These are phyloP conservation scores for Sycophila texana DNA, from an alignment of 2,888 invertebrate species.

Conservation along the genomic window DNA sequence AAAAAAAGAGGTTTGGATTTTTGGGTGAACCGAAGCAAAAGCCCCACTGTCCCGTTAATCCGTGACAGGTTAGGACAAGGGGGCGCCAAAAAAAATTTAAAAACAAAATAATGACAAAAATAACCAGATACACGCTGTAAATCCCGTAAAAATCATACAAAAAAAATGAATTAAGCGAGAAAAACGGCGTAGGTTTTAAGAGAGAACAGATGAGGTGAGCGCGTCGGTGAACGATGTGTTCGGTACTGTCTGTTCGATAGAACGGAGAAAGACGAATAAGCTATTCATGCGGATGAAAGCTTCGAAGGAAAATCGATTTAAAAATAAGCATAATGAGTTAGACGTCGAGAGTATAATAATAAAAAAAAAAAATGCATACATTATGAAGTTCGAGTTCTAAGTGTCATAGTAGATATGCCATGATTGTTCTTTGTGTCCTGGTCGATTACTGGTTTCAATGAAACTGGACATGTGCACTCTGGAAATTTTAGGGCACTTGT, in stretches of 20 bases:
- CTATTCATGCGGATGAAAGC: constrained; percentile 37
- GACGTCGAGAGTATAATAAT: constrained; percentile 32
- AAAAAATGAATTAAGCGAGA: constrained; percentile 42
- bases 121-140: constrained; percentile 43
- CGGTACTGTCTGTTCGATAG: constrained; percentile 50
- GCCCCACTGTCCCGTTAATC: constrained; percentile 21
- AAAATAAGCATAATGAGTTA: constrained; percentile 23
- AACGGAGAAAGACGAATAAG: not conserved
- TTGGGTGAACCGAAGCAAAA: constrained; percentile 45
- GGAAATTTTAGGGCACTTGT: constrained; percentile 44
- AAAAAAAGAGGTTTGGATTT: constrained; percentile 53
- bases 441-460: constrained; percentile 40
- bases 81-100: constrained; percentile 51
- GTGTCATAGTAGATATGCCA: constrained; percentile 59
- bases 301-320: constrained; percentile 15
- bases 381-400: constrained; percentile 54
- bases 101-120: constrained; percentile 49
- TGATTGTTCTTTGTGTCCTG: constrained; percentile 53
- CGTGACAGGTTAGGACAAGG: constrained; percentile 26
- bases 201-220: constrained; percentile 47
- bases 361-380: constrained; percentile 39
- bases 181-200: constrained; percentile 45
- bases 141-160: constrained; percentile 52
- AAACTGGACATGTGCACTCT: constrained; percentile 48
- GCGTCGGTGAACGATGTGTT: constrained; percentile 23